Percentiles rank a stretch among this genome's conserved stretches.
phyloP scores from a whole-genome alignment of 1,140 invertebrate genomes.

The Campoletis sonorensis region DNA sequence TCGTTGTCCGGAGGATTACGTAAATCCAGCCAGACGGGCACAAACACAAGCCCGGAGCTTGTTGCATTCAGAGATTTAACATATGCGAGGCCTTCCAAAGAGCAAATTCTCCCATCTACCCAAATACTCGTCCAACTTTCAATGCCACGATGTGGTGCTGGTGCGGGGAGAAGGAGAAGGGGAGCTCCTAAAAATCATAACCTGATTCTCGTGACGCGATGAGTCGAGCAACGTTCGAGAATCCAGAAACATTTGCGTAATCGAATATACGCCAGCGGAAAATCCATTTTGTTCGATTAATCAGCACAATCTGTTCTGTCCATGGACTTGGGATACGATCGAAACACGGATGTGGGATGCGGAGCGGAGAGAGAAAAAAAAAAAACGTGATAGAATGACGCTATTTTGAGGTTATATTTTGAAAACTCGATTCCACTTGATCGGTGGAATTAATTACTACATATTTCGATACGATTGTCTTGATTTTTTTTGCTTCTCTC shows the following conservation, averaged over 20 bases:
- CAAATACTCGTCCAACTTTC: neutral
- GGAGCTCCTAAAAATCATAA: neutral
- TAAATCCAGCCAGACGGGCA: neutral
- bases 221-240: neutral
- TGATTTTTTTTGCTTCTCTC: neutral
- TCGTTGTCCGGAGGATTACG: slow-evolving; percentile 1
- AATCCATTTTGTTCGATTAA: neutral
- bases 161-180: neutral
- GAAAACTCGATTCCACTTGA: too few relatives aligned
- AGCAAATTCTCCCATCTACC: neutral
- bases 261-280: neutral
- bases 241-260: neutral
- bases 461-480: too few relatives aligned
- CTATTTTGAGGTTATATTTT: too few relatives aligned
- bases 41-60: neutral
- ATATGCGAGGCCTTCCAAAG: neutral
- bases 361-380: neutral
- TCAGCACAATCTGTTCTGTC: neutral
- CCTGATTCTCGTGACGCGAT: slow-evolving; percentile 12
- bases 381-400: neutral
- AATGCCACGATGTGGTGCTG: neutral
- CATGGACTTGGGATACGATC: neutral
- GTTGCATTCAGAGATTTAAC: slow-evolving; percentile 11
- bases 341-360: neutral
- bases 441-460: too few relatives aligned